Evolutionary conservation across 2,797 vertebrate species (phyloP).

Genomic region (Knipowitschia caucasica): DNA sequence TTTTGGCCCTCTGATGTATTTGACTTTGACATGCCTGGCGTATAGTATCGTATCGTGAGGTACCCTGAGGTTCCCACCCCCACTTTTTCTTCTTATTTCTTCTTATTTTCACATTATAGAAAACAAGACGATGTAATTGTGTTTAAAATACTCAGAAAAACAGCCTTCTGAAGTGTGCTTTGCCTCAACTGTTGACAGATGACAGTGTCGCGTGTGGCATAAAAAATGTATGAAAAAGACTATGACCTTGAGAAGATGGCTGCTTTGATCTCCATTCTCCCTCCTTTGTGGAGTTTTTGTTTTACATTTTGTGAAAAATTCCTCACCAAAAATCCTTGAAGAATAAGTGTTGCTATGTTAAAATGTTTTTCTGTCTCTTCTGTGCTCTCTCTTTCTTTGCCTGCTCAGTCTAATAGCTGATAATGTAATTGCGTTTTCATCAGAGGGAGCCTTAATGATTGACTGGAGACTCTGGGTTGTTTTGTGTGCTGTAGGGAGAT

Average conservation of each 20-base stretch:
- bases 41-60: too few species aligned
- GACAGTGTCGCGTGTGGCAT: conserved; percentile 4
- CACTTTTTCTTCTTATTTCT: too few species aligned
- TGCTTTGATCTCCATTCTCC: conserved; percentile 1
- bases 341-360: conserved; percentile 40
- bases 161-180: conserved; percentile 4
- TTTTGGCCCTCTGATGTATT: too few species aligned
- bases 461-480: conserved; percentile 36
- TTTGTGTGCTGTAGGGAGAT: conserved; percentile 40
- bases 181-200: conserved; percentile 3
- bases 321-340: conserved; percentile 25
- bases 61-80: too few species aligned
- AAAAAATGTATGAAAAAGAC: conserved; percentile 25
- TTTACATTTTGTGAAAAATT: conserved; percentile 25
- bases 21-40: too few species aligned
- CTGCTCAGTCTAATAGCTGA: conserved; percentile 58
- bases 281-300: conserved; percentile 18
- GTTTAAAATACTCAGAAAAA: too few species aligned
- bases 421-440: conserved; percentile 69
- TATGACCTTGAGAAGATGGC: conserved; percentile 36
- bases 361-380: conserved; percentile 27
- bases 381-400: conserved; percentile 28
- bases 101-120: too few species aligned
- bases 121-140: too few species aligned
- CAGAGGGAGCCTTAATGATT: conserved; percentile 55